Evolutionary conservation across 2,797 vertebrate species (phyloP), one percentile per base, ranked within the genome.

Genomic region (Rallus crepitans): DNA sequence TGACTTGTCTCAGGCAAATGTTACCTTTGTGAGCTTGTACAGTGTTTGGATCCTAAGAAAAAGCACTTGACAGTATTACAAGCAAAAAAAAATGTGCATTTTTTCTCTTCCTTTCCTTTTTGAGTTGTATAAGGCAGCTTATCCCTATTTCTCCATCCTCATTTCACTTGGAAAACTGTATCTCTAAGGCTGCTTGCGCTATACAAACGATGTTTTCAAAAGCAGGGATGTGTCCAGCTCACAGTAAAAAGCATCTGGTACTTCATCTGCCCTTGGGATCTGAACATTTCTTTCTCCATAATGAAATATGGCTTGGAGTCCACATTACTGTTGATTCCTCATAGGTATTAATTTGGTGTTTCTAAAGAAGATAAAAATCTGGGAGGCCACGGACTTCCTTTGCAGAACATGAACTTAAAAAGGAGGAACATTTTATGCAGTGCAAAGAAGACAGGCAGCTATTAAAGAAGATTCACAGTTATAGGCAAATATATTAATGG

Each of bases 391-490:
- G 20, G 6, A 27, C 15, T 64, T 88, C 42, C 21, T 71, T 81
- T 73, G 71, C 56, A 92, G 47, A 94, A 42, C 9, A 55, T 1
- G 1, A 60, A 53, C 31, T 65, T 85, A 61, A 80, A 89, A 84
- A 64, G 12, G 57, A 87, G 30, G 42, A 96, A 71, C n/a, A 18
- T 85, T 85, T 73, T 75, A 85, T 45, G 69, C 16, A 48, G 13
- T 37, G 21, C 45, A 53, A 89, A 84, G 66, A 90, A 63, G 91
- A 85, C 77, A 96, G 60, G 47, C 81, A 86, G 88, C 94, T 94
- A 95, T 94, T 94, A 96, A 87, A 95, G 89, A 95, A 96, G 93
- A 96, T 96, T 93, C 93, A 95, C 92, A 83, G 84, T 97, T 83
- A 92, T 81, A 89, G 90, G 40, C 89, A 92, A 94, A 96, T 90